These are phyloP conservation scores for Aurelia sp. DNA, from an alignment of 30 jellyfish, hydroid and myxozoan species.

Conservation along the genomic window DNA sequence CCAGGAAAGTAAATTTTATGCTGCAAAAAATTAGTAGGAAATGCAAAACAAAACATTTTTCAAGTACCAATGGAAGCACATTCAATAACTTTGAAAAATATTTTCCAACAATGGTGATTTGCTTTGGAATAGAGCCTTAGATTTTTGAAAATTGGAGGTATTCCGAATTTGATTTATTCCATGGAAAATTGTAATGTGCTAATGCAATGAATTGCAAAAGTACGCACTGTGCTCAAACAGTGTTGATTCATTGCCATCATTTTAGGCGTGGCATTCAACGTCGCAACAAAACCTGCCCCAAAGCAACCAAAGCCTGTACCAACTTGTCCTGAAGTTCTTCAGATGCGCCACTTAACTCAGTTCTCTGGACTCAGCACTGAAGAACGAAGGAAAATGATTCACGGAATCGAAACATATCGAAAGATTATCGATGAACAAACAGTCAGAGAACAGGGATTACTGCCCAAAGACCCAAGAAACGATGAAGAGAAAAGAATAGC, in stretches of 20 bases:
- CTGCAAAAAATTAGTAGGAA: too few species aligned
- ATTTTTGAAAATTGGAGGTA: too few species aligned
- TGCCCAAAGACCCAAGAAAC: conserved; percentile 70
- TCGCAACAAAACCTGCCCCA: conserved; percentile 24
- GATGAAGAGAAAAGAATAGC: conserved; percentile 71
- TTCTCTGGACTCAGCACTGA: conserved; percentile 46
- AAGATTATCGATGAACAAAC: conserved; percentile 16
- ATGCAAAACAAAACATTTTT: too few species aligned
- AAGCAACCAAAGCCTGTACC: conserved; percentile 31
- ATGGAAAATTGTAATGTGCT: too few species aligned
- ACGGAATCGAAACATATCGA: conserved; percentile 65
- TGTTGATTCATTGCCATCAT: not conserved
- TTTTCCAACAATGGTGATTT: too few species aligned
- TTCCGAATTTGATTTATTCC: too few species aligned
- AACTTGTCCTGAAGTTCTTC: conserved; percentile 71
- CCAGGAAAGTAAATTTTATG: too few species aligned
- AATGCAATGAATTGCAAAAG: too few species aligned
- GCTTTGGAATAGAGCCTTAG: too few species aligned
- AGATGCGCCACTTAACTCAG: conserved; percentile 64
- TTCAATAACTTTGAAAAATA: too few species aligned
- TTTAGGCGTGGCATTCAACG: conserved; percentile 35
- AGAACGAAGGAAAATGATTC: conserved; percentile 47
- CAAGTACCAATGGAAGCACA: too few species aligned
- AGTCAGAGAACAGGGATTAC: conserved; percentile 27
- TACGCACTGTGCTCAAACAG: not conserved